These are phyloP conservation scores for Rhynchotus rufescens DNA, from an alignment of 2,797 vertebrate species.

Conservation along the genomic window DNA sequence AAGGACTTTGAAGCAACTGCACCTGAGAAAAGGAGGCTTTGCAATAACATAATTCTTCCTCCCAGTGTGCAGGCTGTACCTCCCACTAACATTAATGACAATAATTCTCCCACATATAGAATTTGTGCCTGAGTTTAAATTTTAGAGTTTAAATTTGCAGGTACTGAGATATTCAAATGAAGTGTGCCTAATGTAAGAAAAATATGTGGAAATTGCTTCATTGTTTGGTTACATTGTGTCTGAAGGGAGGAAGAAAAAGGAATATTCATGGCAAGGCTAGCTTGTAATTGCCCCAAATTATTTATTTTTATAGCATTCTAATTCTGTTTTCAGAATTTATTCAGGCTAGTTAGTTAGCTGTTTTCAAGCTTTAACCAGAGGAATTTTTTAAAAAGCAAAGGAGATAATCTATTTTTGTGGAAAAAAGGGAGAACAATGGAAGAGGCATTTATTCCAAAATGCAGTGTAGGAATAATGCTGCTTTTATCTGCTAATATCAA, in stretches of 20 bases:
- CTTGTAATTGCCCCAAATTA: conserved; percentile 62
- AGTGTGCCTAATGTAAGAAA: conserved; percentile 47
- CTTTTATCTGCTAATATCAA: not conserved
- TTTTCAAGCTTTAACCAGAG: conserved; percentile 59
- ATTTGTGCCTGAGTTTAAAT: not conserved
- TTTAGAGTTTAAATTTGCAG: conserved; percentile 38
- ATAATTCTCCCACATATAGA: not conserved
- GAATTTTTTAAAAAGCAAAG: conserved; percentile 30
- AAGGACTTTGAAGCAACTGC: conserved; percentile 23
- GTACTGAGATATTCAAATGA: conserved; percentile 40
- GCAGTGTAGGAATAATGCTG: not conserved
- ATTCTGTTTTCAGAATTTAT: conserved; percentile 68
- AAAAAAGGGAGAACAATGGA: conserved; percentile 10
- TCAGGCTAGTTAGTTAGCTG: conserved; percentile 26
- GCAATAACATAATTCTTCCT: not conserved
- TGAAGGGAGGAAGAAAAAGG: conserved; percentile 51
- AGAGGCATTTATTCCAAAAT: not conserved
- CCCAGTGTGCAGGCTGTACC: not conserved
- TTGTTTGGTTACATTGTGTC: conserved; percentile 65
- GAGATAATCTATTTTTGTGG: conserved; percentile 41
- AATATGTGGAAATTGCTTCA: conserved; percentile 42
- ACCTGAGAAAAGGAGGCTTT: conserved; percentile 36
- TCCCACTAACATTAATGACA: conserved; percentile 16
- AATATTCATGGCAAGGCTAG: conserved; percentile 39
- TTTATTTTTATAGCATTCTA: conserved; percentile 60